Conservation (phyloP, 2,797 vertebrate genomes). For the Glossophaga mutica region DNA sequence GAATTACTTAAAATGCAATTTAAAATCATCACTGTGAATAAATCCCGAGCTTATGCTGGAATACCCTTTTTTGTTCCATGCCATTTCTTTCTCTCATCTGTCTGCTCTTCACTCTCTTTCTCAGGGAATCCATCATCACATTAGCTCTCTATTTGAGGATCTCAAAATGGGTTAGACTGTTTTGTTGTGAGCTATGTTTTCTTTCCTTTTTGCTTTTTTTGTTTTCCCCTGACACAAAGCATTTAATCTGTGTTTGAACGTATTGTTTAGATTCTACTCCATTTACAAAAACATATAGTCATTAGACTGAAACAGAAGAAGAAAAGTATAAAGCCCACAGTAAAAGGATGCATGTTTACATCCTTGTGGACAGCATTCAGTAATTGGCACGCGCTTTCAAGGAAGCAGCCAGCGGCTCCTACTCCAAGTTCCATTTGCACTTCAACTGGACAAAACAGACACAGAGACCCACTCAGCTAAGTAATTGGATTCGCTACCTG, state of each 20-base stretch:
- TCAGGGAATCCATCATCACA: not conserved
- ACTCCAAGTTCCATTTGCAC: not conserved
- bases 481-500: slow-evolving; percentile 72
- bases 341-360: not conserved
- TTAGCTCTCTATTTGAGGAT: not conserved
- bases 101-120: not conserved
- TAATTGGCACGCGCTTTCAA: slow-evolving; percentile 56
- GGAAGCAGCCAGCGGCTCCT: slow-evolving; percentile 40
- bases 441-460: slow-evolving; percentile 67
- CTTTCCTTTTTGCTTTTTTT: not conserved
- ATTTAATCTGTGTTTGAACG: not conserved
- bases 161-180: not conserved
- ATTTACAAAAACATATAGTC: slow-evolving; percentile 31
- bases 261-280: slow-evolving; percentile 26
- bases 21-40: not conserved
- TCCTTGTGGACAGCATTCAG: not conserved
- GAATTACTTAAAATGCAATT: slow-evolving; percentile 17
- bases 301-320: not conserved
- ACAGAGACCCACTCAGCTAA: slow-evolving; percentile 64
- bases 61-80: not conserved
- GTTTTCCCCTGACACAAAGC: not conserved
- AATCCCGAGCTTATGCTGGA: not conserved
- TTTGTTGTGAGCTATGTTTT: not conserved
- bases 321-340: not conserved
- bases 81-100: not conserved